These are phyloP conservation scores for Apodemia zela DNA, from an alignment of 2,888 invertebrate genomes.

Conservation along the genomic window DNA sequence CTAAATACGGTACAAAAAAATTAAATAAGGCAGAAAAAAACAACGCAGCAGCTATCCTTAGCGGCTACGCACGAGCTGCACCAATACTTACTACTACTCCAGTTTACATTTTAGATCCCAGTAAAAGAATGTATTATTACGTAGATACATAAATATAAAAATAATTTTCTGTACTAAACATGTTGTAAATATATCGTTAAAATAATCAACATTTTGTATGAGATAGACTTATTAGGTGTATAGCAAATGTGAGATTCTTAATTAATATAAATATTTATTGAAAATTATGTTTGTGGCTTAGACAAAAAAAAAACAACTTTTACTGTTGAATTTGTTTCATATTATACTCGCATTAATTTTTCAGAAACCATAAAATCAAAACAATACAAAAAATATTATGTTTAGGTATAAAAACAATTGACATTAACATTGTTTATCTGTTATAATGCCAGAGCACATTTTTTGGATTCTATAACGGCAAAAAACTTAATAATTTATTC, in stretches of 20 bases:
- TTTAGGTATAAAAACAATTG: too few relatives aligned
- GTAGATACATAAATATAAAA: constrained; percentile 48
- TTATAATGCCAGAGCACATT: too few relatives aligned
- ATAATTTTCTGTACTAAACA: background rate
- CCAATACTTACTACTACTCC: constrained; percentile 63
- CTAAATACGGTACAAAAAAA: constrained; percentile 31
- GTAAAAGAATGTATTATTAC: constrained; percentile 75
- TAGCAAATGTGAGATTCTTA: background rate
- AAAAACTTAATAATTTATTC: too few relatives aligned
- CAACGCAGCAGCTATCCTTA: constrained; percentile 56
- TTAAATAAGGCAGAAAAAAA: constrained; percentile 31
- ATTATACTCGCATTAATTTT: too few relatives aligned
- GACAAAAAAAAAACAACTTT: too few relatives aligned
- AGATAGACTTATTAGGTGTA: background rate
- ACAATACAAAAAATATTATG: too few relatives aligned
- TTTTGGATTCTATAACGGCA: too few relatives aligned
- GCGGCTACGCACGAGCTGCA: constrained; percentile 60
- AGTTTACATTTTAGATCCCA: constrained; percentile 68
- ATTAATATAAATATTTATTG: constrained; percentile 10
- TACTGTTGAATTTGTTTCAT: too few relatives aligned
- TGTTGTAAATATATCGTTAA: background rate
- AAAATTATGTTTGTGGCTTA: background rate
- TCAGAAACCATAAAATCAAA: constrained; percentile 42
- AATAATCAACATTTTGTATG: background rate
- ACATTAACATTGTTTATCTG: too few relatives aligned